Base-by-base conservation (phyloP, 92 coral and sea anemone species). In the Anthopleura xanthogrammica region DNA sequence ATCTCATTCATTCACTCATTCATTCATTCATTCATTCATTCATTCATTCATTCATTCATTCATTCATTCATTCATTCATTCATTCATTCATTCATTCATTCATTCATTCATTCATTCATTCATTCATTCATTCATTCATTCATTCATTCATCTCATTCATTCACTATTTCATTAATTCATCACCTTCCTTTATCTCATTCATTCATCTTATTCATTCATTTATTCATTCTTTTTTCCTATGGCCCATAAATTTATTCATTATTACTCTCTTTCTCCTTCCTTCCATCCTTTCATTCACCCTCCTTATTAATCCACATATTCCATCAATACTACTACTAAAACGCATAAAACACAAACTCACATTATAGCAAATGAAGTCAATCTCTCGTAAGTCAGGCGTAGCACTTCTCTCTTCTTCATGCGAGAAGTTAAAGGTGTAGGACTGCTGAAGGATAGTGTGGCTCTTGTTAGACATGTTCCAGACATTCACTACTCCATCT, bases 381-480 rank as follows among this genome's bases (percentile, higher is more conserved):
- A 92, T 84, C 80, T 90, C 93, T 70, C 87, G 83, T 58, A 78
- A 75, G 70, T 86, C 81, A 23, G 88, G 78, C 55, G 89, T 84
- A 4, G 77, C 36, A 52, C 86, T 16, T 76, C 86, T 54, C 42
- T 82, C 87, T 22, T 88, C 82, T 16, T 84, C 91, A 64, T 87
- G 87, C 52, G 91, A 88, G 70, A 84, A 81, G 56, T 86, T 81
- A 58, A 93, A 93, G 55, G 76, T 85, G 80, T 93, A 93, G 39
- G 97, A 88, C 79, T 93, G 92, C 70, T 91, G 97, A 23, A 93
- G 91, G 78, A 90, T 91, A 90, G 87, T 87, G 68, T 93, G 97
- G 24, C 88, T 79, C 89, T 93, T 93, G 87, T 91, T 82, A 7
- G 97, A 88, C 92, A 93, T 87, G 85, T 92, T 93, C 97, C 97